Evolutionary conservation across 2,888 invertebrate species (phyloP).

Genomic region (Caprella mutica): DNA sequence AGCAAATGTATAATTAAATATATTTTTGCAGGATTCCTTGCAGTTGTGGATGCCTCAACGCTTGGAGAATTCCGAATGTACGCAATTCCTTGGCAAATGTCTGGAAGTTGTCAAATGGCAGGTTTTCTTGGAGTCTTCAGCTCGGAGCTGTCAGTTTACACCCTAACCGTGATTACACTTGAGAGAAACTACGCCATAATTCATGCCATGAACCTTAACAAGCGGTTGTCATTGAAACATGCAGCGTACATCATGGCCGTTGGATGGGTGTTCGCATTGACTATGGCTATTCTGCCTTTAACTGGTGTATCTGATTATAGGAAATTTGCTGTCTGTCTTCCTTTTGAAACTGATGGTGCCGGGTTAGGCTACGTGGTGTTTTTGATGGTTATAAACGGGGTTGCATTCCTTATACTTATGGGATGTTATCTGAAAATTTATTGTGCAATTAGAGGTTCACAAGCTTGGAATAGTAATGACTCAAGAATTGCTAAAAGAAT

Average conservation of each 20-base stretch:
- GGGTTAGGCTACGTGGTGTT: slow-evolving; percentile 80
- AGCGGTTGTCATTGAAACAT: slow-evolving; percentile 73
- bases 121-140: slow-evolving; percentile 90
- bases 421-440: slow-evolving; percentile 96
- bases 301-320: slow-evolving; percentile 88
- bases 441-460: slow-evolving; percentile 86
- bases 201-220: slow-evolving; percentile 93
- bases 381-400: slow-evolving; percentile 79
- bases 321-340: slow-evolving; percentile 91
- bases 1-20: not conserved
- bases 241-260: slow-evolving; percentile 81
- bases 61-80: slow-evolving; percentile 90
- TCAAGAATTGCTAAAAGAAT: slow-evolving; percentile 90
- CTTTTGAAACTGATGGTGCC: slow-evolving; percentile 74
- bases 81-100: slow-evolving; percentile 96
- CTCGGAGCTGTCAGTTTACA: slow-evolving; percentile 88
- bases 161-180: slow-evolving; percentile 87
- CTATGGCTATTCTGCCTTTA: slow-evolving; percentile 78
- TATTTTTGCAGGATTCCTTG: slow-evolving; percentile 60
- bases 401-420: slow-evolving; percentile 87
- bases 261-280: slow-evolving; percentile 82
- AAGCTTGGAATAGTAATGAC: slow-evolving; percentile 93
- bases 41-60: slow-evolving; percentile 90
- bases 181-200: slow-evolving; percentile 95
- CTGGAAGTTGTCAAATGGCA: slow-evolving; percentile 78